Conservation (phyloP, 1,140 invertebrate species). For the Drosophila sucinea region DNA sequence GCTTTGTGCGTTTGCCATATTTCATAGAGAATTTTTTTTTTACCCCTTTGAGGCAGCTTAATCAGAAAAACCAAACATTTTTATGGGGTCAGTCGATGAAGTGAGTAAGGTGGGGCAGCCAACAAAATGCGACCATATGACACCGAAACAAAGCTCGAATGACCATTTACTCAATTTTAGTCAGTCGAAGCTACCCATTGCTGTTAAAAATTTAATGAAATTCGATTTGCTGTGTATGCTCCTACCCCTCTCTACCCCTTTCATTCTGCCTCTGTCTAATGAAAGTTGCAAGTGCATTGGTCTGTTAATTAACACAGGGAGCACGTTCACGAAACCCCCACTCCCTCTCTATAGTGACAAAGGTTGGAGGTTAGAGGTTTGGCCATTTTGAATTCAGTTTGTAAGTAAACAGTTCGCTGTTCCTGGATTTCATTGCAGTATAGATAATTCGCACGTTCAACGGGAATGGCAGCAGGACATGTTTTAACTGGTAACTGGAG, state of each 20-base stretch:
- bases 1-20: neutral
- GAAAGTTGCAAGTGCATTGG: conserved; percentile 34
- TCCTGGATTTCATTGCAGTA: too few species aligned
- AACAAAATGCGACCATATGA: conserved; percentile 60
- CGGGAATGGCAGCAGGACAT: too few species aligned
- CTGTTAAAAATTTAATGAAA: too few species aligned
- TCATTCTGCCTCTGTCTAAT: neutral
- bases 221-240: too few species aligned
- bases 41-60: conserved; percentile 31
- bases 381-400: too few species aligned
- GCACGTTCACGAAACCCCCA: too few species aligned
- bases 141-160: conserved; percentile 24
- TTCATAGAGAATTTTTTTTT: neutral
- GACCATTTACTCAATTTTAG: conserved; percentile 21
- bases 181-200: neutral
- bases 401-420: too few species aligned
- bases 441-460: too few species aligned
- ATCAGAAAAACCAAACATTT: conserved; percentile 41
- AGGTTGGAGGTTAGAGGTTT: too few species aligned
- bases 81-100: neutral
- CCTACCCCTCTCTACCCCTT: too few species aligned
- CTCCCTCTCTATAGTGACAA: too few species aligned
- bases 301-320: neutral
- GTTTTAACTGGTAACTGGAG: too few species aligned
- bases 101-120: conserved; percentile 31